These are phyloP conservation scores for Diplogasteroides magnus DNA, from an alignment of 1,140 invertebrate genomes.

Conservation along the genomic window DNA sequence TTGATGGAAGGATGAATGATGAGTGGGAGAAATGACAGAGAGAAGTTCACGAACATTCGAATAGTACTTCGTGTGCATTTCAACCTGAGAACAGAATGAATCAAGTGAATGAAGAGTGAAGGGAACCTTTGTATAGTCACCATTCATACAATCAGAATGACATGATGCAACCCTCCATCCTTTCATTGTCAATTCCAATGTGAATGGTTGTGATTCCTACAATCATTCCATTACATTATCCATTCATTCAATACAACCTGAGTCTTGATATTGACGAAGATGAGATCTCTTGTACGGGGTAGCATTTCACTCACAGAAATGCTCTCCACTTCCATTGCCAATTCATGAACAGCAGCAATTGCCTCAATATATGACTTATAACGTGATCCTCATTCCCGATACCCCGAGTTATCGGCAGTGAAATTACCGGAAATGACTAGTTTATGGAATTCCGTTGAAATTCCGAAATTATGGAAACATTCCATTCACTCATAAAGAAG, in stretches of 20 bases:
- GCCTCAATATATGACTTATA: too few species aligned
- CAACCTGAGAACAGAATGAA: conserved; percentile 36
- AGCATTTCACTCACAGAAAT: conserved; percentile 53
- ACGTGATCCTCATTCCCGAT: too few species aligned
- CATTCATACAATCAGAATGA: conserved; percentile 51
- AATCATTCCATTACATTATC: conserved; percentile 12
- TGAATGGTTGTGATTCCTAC: conserved; percentile 48
- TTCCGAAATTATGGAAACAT: too few species aligned
- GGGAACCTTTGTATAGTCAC: conserved; percentile 45
- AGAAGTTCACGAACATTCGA: conserved; percentile 43
- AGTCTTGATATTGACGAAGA: conserved; percentile 54
- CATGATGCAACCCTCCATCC: conserved; percentile 49
- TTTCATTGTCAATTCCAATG: conserved; percentile 53
- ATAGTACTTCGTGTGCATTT: conserved; percentile 48
- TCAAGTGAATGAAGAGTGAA: conserved; percentile 2
- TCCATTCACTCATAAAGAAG: too few species aligned
- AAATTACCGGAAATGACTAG: too few species aligned
- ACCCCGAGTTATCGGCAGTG: too few species aligned
- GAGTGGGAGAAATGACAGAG: conserved; percentile 40
- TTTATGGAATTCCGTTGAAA: too few species aligned
- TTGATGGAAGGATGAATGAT: conserved; percentile 40
- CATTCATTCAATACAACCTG: conserved; percentile 22
- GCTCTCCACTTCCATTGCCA: conserved; percentile 34
- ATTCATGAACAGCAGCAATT: conserved; percentile 53
- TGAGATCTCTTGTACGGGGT: conserved; percentile 47